A percentile compares a stretch with the other conserved stretches of the same genome.
phyloP scores from a whole-genome alignment of 2,797 vertebrate genomes.

The Sylvilagus floridanus region DNA sequence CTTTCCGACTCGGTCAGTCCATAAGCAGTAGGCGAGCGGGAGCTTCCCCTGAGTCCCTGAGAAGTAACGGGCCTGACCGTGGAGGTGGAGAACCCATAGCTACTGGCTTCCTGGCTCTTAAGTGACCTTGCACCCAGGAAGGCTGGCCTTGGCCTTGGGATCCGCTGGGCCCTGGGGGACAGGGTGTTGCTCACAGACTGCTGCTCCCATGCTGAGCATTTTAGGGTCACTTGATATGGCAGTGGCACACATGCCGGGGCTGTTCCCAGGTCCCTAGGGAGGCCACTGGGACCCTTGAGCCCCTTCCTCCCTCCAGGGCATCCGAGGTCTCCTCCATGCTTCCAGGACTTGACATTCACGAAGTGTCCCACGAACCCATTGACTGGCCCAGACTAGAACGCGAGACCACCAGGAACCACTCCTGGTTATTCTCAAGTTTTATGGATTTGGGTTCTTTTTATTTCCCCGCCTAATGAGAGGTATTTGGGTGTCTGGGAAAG shows the following conservation, averaged over 20 bases:
- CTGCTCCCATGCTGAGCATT: background rate
- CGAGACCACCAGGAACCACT: background rate
- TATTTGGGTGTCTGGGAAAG: slow-evolving; percentile 55
- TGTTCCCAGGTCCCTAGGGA: background rate
- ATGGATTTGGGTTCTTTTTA: background rate
- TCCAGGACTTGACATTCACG: background rate
- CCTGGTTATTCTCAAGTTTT: slow-evolving; percentile 38
- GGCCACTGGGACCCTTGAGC: background rate
- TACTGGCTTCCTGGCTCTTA: background rate
- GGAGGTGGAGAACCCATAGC: background rate
- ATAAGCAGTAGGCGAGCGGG: rapidly evolving
- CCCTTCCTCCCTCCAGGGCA: background rate
- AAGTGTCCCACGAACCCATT: background rate
- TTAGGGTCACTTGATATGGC: background rate
- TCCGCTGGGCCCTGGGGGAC: background rate
- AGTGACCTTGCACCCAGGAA: background rate
- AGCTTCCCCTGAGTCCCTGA: background rate
- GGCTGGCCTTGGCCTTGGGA: rapidly evolving
- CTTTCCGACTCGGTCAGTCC: background rate
- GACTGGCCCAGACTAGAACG: background rate
- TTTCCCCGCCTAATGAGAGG: background rate
- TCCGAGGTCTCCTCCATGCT: background rate
- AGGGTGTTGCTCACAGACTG: background rate
- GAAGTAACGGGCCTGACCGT: rapidly evolving
- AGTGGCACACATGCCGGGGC: rapidly evolving